Base-by-base conservation (phyloP, 1,140 invertebrate genomes). In the Chrysopa pallens region DNA sequence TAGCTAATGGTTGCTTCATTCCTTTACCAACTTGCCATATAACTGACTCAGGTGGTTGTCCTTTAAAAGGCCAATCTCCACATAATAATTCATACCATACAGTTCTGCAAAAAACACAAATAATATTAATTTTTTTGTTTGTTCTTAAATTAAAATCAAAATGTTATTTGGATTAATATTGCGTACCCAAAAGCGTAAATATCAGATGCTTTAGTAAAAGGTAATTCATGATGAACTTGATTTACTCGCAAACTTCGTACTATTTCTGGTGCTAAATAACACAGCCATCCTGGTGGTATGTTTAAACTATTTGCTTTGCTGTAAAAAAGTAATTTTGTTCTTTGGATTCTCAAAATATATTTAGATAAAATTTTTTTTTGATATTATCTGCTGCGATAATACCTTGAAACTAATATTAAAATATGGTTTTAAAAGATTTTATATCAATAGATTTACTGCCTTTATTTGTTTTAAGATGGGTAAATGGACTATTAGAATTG, bases 1-100 rank as follows among this genome's bases (percentile, higher is more conserved):
- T 92, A 31, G 85, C 86, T 43, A 98, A 67, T 35, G 92, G 82
- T 61, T 93, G 90, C 58, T 97, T 97, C 66, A 97, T 85, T 42
- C 94, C 94, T 54, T 84, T 84, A 3, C 93, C 92, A 13, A 97
- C 89, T 64, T 95, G 90, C 90, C 92, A 98, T 51, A 98, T 96
- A 38, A 98, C 84, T 1, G 87, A 79, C 66, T 98, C 93, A 0
- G 90, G 80, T 23, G 89, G 84, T 57, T 92, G 82, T 11, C 77
- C 78, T 58, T 88, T 87, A 59, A 95, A 98, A 8, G 96, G 94
- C 76, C 90, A 98, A 52, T 95, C 88, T 2, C 90, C 87, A 58
- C 87, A 93, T 38, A 98, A 66, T 39, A 99, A 66, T 64, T 99
- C 96, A 65, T 95, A 99, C 93, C 93, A 98, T 14, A 99, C 87